A percentile compares a stretch with the other conserved stretches of the same genome.
phyloP scores from a whole-genome alignment of 2,113 vertebrate species.

The Vidua macroura region DNA sequence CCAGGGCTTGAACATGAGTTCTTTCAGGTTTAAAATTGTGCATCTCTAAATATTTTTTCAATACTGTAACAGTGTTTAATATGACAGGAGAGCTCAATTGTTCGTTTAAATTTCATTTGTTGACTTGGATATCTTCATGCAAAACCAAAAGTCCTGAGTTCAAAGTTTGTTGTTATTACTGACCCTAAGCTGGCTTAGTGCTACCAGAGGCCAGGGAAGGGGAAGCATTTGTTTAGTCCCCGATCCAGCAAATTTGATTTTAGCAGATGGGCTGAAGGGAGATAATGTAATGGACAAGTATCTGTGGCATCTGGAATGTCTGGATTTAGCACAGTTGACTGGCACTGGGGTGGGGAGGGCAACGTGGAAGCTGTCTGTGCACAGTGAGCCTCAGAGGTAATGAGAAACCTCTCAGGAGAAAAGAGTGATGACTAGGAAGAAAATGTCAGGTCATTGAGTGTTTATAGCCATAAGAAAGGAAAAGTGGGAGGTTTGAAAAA shows the following conservation, averaged over 20 bases:
- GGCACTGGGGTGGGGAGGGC: not conserved
- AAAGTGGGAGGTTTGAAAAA: not conserved
- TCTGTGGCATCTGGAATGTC: conserved; percentile 38
- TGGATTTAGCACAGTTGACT: conserved; percentile 51
- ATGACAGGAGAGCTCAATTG: not conserved
- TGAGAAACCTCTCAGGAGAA: not conserved
- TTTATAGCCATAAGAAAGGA: not conserved
- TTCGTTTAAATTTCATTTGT: not conserved
- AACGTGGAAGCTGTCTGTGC: not conserved
- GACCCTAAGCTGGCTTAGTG: conserved; percentile 15
- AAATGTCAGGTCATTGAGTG: not conserved
- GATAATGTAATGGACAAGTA: conserved; percentile 21
- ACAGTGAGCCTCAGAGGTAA: not conserved
- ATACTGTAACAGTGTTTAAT: not conserved
- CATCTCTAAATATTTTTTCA: not conserved
- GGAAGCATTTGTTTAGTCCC: conserved; percentile 6
- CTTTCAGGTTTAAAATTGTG: not conserved
- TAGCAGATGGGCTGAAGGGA: conserved; percentile 28
- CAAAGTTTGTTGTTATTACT: conserved; percentile 25
- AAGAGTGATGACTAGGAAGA: not conserved
- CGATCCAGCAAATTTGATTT: conserved; percentile 30
- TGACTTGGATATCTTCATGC: not conserved
- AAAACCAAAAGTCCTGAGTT: not conserved
- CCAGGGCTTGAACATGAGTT: not conserved
- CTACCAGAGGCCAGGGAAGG: not conserved